phyloP scores from a whole-genome alignment of 2,888 invertebrate genomes.

The Drosophila anceps region DNA sequence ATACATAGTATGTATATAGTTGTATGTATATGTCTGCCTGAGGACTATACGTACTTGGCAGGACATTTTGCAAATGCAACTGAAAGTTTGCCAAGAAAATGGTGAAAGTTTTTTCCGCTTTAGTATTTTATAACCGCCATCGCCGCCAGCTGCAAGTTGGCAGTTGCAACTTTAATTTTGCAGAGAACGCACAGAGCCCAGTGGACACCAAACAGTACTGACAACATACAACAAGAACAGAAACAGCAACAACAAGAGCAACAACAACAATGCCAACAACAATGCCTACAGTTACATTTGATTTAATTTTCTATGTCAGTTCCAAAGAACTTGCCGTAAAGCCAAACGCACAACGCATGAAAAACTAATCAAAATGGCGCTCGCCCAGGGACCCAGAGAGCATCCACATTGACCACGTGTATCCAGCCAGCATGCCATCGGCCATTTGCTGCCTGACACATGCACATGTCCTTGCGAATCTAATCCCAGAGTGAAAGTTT shows the following conservation, averaged over 20 bases:
- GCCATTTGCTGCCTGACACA: conserved; percentile 50
- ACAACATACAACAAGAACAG: conserved; percentile 23
- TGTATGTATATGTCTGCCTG: conserved; percentile 15
- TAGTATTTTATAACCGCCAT: conserved; percentile 67
- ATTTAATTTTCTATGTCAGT: conserved; percentile 53
- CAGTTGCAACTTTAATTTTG: conserved; percentile 63
- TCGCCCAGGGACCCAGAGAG: conserved; percentile 31
- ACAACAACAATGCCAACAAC: conserved; percentile 7
- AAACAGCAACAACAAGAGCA: neutral
- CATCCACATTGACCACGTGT: conserved; percentile 24
- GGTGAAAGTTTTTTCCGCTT: conserved; percentile 73
- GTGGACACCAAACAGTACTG: conserved; percentile 27
- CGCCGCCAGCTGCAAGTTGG: conserved; percentile 43
- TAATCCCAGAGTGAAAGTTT: conserved; percentile 49
- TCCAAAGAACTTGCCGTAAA: conserved; percentile 39
- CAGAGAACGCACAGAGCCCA: conserved; percentile 25
- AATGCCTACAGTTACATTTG: conserved; percentile 47
- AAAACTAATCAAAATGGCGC: conserved; percentile 72
- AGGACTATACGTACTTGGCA: conserved; percentile 56
- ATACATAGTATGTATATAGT: conserved; percentile 4
- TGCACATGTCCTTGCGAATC: conserved; percentile 51
- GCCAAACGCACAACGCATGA: conserved; percentile 51
- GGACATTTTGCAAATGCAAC: conserved; percentile 77
- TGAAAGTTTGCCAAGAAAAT: conserved; percentile 78
- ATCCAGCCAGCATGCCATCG: conserved; percentile 25